Evolutionary conservation across 2,888 invertebrate genomes (phyloP), one percentile per base, ranked within the genome.

Genomic region (Phortica magna): DNA sequence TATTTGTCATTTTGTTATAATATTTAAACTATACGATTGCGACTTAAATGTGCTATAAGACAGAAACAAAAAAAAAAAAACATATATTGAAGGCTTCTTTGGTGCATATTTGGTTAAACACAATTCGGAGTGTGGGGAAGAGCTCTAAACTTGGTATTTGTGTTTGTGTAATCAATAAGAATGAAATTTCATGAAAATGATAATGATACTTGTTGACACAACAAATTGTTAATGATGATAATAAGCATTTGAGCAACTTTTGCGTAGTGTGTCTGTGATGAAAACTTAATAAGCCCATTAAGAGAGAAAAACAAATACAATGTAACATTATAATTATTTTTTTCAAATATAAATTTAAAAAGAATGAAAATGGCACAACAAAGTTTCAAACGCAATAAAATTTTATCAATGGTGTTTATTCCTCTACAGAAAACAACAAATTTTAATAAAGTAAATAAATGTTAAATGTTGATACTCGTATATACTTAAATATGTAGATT

Each of bases 231-330:
- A 86, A 78, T 78, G 86, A 85, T 85, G 85, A 85, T 85, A 85
- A 85, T 85, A 85, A 88, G 86, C 83, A 87, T 83, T 82, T 71
- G 70, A 22, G 76, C 80, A 74, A 81, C 80, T 80, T 81, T 77
- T 87, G 88, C 84, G 78, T 82, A 80, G 85, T 82, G 87, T 87
- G 87, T 83, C 85, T 86, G 85, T 86, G 85, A 86, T 86, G 88
- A 85, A 84, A 76, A 78, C 77, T 83, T 31, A 78, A 42, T 53
- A 77, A 87, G 81, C 83, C 84, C 83, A 70, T 75, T 31, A 74
- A 43, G 48, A 64, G 61, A 48, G 75, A 19, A 19, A 67, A 73
- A 75, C 41, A 75, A 72, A 74, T 75, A 14, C 31, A 73, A 68
- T 59, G 59, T 59, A 31, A 31, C 31, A 31, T 31, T 31, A 31